A percentile compares a stretch with the other conserved stretches of the same genome.
Conservation (phyloP, 2,113 vertebrate species). For the Alaudala cheleensis region DNA sequence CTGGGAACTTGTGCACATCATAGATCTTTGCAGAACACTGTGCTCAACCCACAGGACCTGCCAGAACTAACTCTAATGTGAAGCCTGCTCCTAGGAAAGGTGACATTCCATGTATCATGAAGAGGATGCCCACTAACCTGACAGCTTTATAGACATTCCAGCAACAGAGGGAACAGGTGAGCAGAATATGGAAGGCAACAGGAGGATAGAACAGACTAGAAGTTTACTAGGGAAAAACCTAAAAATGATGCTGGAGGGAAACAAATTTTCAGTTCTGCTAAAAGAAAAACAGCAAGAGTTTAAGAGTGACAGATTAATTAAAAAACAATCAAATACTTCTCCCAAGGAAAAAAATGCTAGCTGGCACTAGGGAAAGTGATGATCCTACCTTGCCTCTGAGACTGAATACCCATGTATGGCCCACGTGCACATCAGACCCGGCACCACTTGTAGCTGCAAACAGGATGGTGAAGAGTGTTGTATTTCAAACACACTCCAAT, state of each 20-base stretch:
- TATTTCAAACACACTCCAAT: not conserved
- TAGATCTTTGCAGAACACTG: not conserved
- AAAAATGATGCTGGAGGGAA: not conserved
- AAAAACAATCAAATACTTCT: not conserved
- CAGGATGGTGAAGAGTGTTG: not conserved
- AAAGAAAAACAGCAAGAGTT: not conserved
- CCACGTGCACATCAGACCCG: fast-evolving
- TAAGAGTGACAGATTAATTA: not conserved
- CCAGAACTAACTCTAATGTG: fast-evolving
- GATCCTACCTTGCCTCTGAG: not conserved
- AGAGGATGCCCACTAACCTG: not conserved
- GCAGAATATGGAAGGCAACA: not conserved
- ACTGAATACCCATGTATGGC: not conserved
- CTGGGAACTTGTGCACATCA: not conserved
- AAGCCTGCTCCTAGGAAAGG: not conserved
- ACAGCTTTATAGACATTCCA: not conserved
- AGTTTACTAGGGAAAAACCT: not conserved
- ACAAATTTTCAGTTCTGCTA: not conserved
- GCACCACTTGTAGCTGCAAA: not conserved
- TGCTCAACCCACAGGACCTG: not conserved
- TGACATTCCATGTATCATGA: fast-evolving
- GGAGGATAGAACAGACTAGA: not conserved
- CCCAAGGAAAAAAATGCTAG: not conserved
- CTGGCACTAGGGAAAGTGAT: not conserved
- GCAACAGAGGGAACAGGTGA: not conserved